Percentiles rank a stretch among this genome's conserved stretches.
These are phyloP conservation scores for Neodontobutis hainanensis DNA, from an alignment of 2,113 vertebrate genomes.

Conservation along the genomic window DNA sequence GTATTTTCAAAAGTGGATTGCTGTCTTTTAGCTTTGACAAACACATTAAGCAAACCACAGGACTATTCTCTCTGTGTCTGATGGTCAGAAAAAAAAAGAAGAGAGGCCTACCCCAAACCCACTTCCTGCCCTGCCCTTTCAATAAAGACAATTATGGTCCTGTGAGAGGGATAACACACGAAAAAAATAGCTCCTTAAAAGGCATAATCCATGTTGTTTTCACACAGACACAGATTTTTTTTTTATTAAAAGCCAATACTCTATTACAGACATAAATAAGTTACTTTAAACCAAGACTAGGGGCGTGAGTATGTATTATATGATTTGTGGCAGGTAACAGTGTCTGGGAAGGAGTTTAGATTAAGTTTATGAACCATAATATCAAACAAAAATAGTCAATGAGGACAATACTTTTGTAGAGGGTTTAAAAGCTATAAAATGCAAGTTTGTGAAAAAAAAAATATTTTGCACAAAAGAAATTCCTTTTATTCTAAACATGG, in stretches of 20 bases:
- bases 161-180: constrained; percentile 60
- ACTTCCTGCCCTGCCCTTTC: constrained; percentile 77
- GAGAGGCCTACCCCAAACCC: constrained; percentile 64
- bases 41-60: constrained; percentile 30
- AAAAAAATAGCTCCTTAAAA: constrained; percentile 73
- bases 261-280: constrained; percentile 35
- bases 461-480: too few relatives aligned
- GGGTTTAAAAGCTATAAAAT: too few relatives aligned
- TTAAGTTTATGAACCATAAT: not conserved
- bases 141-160: constrained; percentile 75
- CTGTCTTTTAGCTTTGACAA: constrained; percentile 28
- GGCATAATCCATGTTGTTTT: constrained; percentile 62
- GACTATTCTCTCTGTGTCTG: not conserved
- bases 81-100: constrained; percentile 40
- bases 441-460: too few relatives aligned
- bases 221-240: constrained; percentile 61
- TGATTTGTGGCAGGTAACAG: constrained; percentile 2
- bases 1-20: constrained; percentile 7
- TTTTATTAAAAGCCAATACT: constrained; percentile 41
- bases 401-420: too few relatives aligned
- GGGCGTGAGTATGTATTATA: constrained; percentile 21
- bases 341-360: not conserved
- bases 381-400: too few relatives aligned
- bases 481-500: too few relatives aligned
- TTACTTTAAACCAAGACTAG: constrained; percentile 9